Evolutionary conservation across 2,888 invertebrate genomes (phyloP).

Genomic region (Crepidodera aurea): DNA sequence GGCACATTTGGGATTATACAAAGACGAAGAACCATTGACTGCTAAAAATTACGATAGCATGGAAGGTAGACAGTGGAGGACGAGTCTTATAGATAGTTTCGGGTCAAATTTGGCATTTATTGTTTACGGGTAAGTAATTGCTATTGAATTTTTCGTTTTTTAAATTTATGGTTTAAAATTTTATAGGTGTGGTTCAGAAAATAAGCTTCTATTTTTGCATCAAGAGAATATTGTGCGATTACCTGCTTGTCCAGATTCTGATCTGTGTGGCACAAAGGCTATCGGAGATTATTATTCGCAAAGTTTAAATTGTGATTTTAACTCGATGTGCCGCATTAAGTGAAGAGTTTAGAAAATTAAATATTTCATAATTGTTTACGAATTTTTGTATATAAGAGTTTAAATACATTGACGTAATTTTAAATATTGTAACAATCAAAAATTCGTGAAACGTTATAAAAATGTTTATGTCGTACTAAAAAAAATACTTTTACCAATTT

Average conservation of each 20-base stretch:
- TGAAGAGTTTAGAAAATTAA: not conserved
- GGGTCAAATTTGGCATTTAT: slow-evolving; percentile 83
- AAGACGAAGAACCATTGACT: slow-evolving; percentile 69
- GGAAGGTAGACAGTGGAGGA: slow-evolving; percentile 66
- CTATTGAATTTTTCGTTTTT: not conserved
- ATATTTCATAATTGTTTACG: not conserved
- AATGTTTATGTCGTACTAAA: too few relatives aligned
- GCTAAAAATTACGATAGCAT: slow-evolving; percentile 63
- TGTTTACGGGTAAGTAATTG: slow-evolving; percentile 59
- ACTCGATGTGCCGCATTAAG: slow-evolving; percentile 67
- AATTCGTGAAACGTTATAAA: too few relatives aligned
- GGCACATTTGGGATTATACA: slow-evolving; percentile 76
- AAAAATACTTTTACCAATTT: too few relatives aligned
- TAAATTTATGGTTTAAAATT: too few relatives aligned
- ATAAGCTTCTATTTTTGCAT: slow-evolving; percentile 72
- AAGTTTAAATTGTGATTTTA: slow-evolving; percentile 73
- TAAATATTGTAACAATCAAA: too few relatives aligned
- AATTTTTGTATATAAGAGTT: too few relatives aligned
- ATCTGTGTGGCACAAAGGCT: slow-evolving; percentile 71
- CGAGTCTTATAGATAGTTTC: slow-evolving; percentile 76
- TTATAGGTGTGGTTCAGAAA: slow-evolving; percentile 56
- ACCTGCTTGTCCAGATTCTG: slow-evolving; percentile 71
- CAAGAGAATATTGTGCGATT: slow-evolving; percentile 77
- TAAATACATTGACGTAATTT: too few relatives aligned
- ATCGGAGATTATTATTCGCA: slow-evolving; percentile 67